phyloP scores from a whole-genome alignment of 2,113 vertebrate genomes.

The Cepphus grylle region DNA sequence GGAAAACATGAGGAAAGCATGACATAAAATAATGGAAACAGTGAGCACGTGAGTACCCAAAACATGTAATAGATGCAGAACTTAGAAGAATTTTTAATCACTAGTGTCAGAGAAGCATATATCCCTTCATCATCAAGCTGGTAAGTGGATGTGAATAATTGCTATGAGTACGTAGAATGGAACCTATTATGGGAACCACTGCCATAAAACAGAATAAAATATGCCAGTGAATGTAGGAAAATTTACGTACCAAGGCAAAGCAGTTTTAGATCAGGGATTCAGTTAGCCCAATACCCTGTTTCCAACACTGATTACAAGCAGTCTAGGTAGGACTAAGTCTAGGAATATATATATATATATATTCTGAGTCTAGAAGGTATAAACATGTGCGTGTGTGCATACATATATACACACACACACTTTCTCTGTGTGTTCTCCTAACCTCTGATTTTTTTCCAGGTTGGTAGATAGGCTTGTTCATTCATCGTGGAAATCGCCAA shows the following conservation, averaged over 20 bases:
- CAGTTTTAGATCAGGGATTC: not conserved
- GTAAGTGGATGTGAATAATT: not conserved
- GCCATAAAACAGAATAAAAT: not conserved
- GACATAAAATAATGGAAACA: not conserved
- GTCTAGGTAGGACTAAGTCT: not conserved
- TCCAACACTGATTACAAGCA: not conserved
- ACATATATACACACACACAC: fast-evolving
- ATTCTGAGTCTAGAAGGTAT: not conserved
- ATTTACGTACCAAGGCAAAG: not conserved
- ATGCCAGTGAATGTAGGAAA: not conserved
- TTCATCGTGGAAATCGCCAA: not conserved
- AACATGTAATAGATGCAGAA: not conserved
- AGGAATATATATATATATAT: not conserved
- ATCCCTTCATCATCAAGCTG: not conserved
- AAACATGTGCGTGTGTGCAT: not conserved
- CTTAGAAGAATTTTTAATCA: not conserved
- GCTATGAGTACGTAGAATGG: not conserved
- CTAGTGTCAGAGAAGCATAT: not conserved
- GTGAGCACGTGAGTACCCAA: not conserved
- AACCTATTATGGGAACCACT: not conserved
- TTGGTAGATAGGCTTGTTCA: not conserved
- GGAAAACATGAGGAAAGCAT: not conserved
- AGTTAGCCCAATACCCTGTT: not conserved
- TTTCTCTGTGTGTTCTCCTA: not conserved
- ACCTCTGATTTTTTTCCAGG: not conserved